Percentiles rank a stretch among this genome's conserved stretches.
Conservation (phyloP, 1,140 invertebrate genomes). For the Neotoxoptera formosana region DNA sequence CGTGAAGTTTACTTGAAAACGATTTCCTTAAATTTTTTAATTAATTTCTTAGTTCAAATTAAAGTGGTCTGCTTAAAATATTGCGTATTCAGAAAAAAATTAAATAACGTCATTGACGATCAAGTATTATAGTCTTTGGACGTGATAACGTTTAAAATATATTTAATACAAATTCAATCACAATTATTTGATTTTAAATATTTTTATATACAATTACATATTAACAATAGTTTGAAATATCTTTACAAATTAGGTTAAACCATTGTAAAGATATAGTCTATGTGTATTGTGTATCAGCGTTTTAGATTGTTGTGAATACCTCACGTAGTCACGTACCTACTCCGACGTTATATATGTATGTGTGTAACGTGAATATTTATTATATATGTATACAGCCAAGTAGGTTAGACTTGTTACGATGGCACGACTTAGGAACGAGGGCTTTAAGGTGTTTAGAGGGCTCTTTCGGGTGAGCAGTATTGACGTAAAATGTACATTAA, state of each 20-base stretch:
- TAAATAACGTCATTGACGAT: neutral
- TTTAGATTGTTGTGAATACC: neutral
- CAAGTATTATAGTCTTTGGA: neutral
- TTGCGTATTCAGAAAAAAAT: neutral
- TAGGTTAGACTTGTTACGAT: neutral
- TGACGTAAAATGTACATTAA: neutral
- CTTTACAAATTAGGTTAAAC: neutral
- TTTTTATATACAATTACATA: neutral
- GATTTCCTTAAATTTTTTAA: no score
- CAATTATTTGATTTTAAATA: neutral
- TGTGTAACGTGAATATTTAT: no score
- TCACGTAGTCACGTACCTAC: constrained; percentile 7
- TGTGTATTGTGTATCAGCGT: neutral
- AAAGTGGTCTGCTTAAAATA: neutral
- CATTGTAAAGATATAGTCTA: neutral
- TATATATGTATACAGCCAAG: neutral
- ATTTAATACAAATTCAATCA: neutral
- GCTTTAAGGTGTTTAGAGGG: neutral
- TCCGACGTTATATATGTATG: neutral
- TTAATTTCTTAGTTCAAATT: neutral
- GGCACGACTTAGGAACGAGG: neutral
- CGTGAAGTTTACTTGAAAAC: no score
- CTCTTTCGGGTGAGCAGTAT: neutral
- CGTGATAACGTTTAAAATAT: neutral
- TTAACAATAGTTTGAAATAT: neutral